phyloP scores from a whole-genome alignment of 1,140 invertebrate genomes.

The Ylistrum balloti region DNA sequence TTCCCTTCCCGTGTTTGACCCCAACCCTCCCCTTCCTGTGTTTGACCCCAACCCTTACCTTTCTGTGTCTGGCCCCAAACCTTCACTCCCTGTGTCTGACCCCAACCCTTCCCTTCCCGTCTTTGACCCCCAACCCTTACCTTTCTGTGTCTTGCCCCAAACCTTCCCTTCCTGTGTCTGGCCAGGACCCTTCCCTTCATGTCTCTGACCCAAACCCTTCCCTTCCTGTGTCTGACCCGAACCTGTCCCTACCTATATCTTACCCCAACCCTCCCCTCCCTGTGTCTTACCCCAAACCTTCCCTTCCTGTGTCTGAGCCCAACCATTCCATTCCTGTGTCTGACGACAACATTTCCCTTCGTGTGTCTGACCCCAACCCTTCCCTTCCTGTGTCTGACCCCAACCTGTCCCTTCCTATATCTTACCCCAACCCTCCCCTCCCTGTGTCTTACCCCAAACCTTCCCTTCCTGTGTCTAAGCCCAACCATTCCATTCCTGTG shows the following conservation, averaged over 20 bases:
- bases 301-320: neutral
- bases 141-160: too few species aligned
- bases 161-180: too few species aligned
- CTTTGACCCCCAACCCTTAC: too few species aligned
- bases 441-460: neutral
- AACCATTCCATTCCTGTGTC: conserved; percentile 12
- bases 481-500: neutral
- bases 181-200: too few species aligned
- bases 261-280: neutral
- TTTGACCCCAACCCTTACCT: too few species aligned
- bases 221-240: neutral
- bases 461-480: neutral
- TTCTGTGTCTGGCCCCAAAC: too few species aligned
- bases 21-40: too few species aligned
- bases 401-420: conserved; percentile 1
- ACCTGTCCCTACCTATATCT: neutral
- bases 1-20: too few species aligned
- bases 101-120: too few species aligned
- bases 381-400: neutral
- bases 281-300: neutral
- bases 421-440: conserved; percentile 29
- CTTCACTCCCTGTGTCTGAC: too few species aligned
- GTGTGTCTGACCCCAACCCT: neutral
- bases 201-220: too few species aligned
- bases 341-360: neutral